Conservation (phyloP, 2,113 vertebrate species). For the Gallinago jamesoni region DNA sequence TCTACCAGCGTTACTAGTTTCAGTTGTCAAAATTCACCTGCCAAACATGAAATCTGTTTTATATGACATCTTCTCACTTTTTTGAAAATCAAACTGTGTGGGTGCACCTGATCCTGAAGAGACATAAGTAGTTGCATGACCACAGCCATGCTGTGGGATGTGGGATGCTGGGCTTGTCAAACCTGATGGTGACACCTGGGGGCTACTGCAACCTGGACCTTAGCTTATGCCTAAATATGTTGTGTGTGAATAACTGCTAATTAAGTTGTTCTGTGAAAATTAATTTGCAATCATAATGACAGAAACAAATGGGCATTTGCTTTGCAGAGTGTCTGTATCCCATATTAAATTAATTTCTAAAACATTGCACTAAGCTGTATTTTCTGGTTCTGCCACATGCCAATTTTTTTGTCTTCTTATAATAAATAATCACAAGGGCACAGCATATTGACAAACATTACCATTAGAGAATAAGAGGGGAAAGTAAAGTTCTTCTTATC, state of each 20-base stretch:
- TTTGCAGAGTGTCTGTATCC: neutral
- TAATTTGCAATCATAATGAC: neutral
- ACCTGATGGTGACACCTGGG: neutral
- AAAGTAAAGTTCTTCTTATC: slow-evolving; percentile 26
- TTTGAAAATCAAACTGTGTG: neutral
- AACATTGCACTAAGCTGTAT: neutral
- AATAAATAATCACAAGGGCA: neutral
- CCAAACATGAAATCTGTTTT: neutral
- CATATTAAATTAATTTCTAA: neutral
- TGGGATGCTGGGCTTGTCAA: neutral
- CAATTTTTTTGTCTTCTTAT: neutral
- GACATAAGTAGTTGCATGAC: neutral
- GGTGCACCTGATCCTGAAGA: neutral
- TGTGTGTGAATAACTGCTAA: neutral
- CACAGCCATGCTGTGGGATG: neutral
- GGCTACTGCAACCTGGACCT: neutral
- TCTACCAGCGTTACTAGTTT: neutral
- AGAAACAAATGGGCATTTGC: neutral
- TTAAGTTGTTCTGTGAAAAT: neutral
- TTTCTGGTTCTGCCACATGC: neutral
- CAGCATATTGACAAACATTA: neutral
- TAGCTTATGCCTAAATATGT: neutral
- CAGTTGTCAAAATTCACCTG: neutral
- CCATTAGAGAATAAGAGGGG: neutral
- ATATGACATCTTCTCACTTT: neutral